Conservation (phyloP, 2,797 vertebrate genomes). For the Helostoma temminkii region DNA sequence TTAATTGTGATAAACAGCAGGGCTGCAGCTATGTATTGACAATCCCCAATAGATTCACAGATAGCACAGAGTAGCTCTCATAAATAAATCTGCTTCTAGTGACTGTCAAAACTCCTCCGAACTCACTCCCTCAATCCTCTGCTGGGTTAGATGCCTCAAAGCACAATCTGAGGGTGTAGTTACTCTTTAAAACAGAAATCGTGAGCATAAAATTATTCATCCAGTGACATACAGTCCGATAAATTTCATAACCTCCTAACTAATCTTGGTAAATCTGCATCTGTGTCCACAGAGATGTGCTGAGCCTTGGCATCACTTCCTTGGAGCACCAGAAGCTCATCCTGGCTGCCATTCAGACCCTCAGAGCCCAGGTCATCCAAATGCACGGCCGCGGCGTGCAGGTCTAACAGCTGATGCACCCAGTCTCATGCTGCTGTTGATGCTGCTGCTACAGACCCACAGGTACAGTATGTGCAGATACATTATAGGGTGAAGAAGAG, state of each 20-base stretch:
- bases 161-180: too few species aligned
- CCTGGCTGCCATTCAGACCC: slow-evolving; percentile 90
- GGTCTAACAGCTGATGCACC: slow-evolving; percentile 81
- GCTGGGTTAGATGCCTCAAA: too few species aligned
- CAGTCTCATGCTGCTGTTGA: slow-evolving; percentile 16
- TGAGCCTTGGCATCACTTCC: slow-evolving; percentile 91
- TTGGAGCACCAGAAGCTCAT: slow-evolving; percentile 92
- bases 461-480: slow-evolving; percentile 20
- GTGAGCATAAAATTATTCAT: background rate
- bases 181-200: too few species aligned
- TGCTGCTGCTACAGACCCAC: slow-evolving; percentile 29
- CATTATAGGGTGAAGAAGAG: slow-evolving; percentile 35
- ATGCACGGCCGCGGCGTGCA: slow-evolving; percentile 95
- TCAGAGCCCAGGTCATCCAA: slow-evolving; percentile 92
- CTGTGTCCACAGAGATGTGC: slow-evolving; percentile 87
- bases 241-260: background rate
- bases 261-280: background rate
- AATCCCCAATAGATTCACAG: too few species aligned
- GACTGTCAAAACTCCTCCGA: too few species aligned
- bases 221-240: background rate
- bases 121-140: too few species aligned
- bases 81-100: too few species aligned
- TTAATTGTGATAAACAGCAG: background rate
- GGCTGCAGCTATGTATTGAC: too few species aligned
- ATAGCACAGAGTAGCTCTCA: too few species aligned